Evolutionary conservation across 2,113 vertebrate genomes (phyloP), one percentile per base, ranked within the genome.

Genomic region (Petroica traversi): DNA sequence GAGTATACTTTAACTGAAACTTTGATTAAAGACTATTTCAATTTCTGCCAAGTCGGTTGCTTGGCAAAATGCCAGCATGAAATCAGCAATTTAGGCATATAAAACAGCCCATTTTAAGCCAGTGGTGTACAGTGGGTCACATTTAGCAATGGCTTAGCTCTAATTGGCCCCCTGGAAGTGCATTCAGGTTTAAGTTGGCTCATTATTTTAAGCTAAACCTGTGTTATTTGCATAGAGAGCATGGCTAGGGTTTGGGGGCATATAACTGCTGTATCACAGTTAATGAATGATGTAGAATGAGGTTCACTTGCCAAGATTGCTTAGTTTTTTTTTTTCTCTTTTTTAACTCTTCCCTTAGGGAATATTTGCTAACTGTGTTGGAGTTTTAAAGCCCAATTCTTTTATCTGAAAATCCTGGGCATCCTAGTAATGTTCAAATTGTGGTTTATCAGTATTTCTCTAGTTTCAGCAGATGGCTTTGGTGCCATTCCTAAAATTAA

Each of bases 201-300:
- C 64, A 40, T 93, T 97, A 87, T 75, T 91, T 94, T 59, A 81
- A 63, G 43, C 18, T 43, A 91, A 84, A 84, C 45, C 51, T 75
- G n/a, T 28, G 33, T 48, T 72, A 73, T 77, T 83, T 91, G 34
- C 41, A 33, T 57, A 59, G 33, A 46, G 57, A 86, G 17, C 63
- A 38, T 41, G 2, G 4, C 69, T 77, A 61, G 28, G 36, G 33
- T 82, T 69, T 82, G 36, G 43, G 40, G 66, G 54, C 54, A 52
- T n/a, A 45, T 41, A 90, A n/a, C 48, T 0, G 0, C 58, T 80
- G 28, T 79, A 85, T 58, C 31, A 36, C 26, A 82, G 54, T 43
- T 76, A 79, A 85, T 81, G 80, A 91, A 59, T 77, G 63, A 68
- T 24, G 43, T 10, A 25, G 8, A 13, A 41, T 51, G 40, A n/a